phyloP scores from a whole-genome alignment of 92 coral and sea anemone species.

The Porites rus region DNA sequence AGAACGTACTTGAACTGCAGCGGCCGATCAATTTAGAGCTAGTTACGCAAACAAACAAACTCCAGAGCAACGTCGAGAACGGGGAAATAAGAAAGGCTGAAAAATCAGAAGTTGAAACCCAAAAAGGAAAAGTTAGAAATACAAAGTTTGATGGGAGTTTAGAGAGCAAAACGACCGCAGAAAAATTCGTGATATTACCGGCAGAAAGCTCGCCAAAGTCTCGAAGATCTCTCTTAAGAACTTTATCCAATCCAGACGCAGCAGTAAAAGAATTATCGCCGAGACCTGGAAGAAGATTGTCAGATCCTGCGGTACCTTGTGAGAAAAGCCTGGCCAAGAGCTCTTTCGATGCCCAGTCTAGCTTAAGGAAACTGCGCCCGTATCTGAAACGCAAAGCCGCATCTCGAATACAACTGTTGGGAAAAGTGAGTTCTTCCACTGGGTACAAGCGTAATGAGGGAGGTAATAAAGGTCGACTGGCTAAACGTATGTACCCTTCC shows the following conservation, averaged over 20 bases:
- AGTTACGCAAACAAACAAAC: slow-evolving; percentile 1
- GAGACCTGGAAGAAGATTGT: slow-evolving; percentile 2
- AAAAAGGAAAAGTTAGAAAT: background rate
- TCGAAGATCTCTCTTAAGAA: slow-evolving; percentile 1
- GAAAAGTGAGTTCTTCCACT: slow-evolving; percentile 22
- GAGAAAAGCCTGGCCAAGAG: slow-evolving; percentile 8
- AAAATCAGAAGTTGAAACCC: background rate
- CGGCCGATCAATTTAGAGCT: background rate
- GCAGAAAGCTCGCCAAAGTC: slow-evolving; percentile 15
- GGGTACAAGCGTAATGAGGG: slow-evolving; percentile 15
- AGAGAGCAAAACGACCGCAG: background rate
- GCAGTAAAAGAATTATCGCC: background rate
- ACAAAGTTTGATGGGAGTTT: background rate
- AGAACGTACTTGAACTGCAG: background rate
- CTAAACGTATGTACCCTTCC: slow-evolving; percentile 25
- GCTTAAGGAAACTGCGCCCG: slow-evolving; percentile 37
- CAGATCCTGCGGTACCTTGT: slow-evolving; percentile 24
- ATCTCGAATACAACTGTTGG: slow-evolving; percentile 31
- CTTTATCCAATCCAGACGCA: slow-evolving; percentile 20
- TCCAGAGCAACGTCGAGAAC: background rate
- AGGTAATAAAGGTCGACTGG: slow-evolving; percentile 2
- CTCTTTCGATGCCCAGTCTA: slow-evolving; percentile 18
- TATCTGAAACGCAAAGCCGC: slow-evolving; percentile 25
- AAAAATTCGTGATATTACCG: background rate
- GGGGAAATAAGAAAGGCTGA: background rate